phyloP scores from a whole-genome alignment of 2,888 invertebrate genomes.

The Blastobasis lacticolella region DNA sequence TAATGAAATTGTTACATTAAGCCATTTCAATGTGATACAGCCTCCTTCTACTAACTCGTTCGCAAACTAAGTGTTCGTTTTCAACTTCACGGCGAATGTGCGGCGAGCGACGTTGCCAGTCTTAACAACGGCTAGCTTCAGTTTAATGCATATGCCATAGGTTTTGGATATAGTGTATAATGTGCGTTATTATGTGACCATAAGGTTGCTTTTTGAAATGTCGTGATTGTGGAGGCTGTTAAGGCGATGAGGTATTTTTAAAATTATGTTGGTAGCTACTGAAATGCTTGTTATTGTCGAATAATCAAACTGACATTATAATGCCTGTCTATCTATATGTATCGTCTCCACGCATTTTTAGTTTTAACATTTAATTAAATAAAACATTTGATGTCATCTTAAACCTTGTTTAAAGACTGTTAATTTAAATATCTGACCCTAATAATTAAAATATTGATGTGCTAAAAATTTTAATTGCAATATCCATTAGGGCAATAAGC shows the following conservation, averaged over 20 bases:
- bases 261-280: no score
- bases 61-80: slow-evolving; percentile 39
- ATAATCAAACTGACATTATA: no score
- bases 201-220: slow-evolving; percentile 10
- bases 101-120: slow-evolving; percentile 50
- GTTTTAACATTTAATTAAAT: no score
- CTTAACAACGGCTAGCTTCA: slow-evolving; percentile 42
- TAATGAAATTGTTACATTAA: slow-evolving; percentile 18
- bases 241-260: slow-evolving; percentile 20
- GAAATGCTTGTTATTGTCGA: no score
- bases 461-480: no score
- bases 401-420: no score
- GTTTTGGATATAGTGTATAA: slow-evolving; percentile 19
- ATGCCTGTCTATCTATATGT: no score
- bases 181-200: not conserved
- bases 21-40: slow-evolving; percentile 32
- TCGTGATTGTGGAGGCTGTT: slow-evolving; percentile 14
- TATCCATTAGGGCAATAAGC: no score
- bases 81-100: slow-evolving; percentile 44
- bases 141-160: slow-evolving; percentile 25
- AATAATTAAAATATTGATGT: no score
- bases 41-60: slow-evolving; percentile 22
- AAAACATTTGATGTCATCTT: no score
- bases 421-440: no score
- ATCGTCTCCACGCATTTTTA: no score